Base-by-base conservation (phyloP, 1,140 invertebrate genomes). In the Eulimnadia texana region DNA sequence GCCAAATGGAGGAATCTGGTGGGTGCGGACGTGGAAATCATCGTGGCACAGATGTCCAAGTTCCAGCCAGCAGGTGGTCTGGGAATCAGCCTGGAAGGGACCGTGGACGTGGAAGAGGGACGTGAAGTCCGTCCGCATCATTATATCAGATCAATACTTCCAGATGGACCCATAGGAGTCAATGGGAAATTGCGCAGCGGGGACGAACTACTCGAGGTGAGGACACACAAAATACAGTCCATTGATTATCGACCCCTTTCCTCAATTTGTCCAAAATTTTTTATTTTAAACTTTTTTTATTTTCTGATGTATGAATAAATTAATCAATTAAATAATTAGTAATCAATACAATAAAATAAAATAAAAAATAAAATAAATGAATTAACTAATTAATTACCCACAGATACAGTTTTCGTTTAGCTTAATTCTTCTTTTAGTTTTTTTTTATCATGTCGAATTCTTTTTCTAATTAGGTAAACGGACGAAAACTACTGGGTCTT, bases 61-160 rank as follows among this genome's bases (percentile, higher is more conserved):
- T 91, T 83, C 72, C 84, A 82, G 63, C 88, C 84, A 73, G 86
- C 80, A 67, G 89, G 92, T 63, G 93, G 93, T 19, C 78, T 98
- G 24, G 94, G 94, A 9, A 97, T 98, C 64, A 93, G 90, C 61
- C 76, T 98, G 55, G 94, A 98, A 73, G 95, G 94, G 53, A 98
- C 94, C 0, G 94, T 95, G 20, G 92, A 95, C 69, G 88, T 94
- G 42, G 89, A 93, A 71, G 88, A 91, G 65, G 91, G 90, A 2
- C 79, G 65, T 57, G 88, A 95, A 80, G 85, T 94, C 60, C 78
- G 92, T 65, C 85, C 92, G 53, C 86, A 98, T 79, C 87, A 95
- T 75, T 95, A 94, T 71, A 93, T 95, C 68, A 80, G 90, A 64
- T 92, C 89, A 25, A 92, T 97, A 66, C 76, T 96, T 66, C 85